These are phyloP conservation scores for Catharus minimus DNA, from an alignment of 2,113 vertebrate genomes.

Conservation along the genomic window DNA sequence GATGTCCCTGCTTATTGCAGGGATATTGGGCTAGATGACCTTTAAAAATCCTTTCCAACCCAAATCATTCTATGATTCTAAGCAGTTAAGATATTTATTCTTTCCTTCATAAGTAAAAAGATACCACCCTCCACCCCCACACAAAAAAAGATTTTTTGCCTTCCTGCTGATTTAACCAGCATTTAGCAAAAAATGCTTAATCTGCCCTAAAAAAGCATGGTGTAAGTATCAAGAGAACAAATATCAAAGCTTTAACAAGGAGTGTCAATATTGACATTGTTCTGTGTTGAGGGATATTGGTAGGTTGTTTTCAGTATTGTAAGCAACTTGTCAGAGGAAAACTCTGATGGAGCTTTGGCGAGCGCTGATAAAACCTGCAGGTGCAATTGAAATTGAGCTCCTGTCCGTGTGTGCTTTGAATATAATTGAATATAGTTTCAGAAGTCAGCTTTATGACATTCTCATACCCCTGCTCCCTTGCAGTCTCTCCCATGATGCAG, in stretches of 20 bases:
- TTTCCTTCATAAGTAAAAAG: background rate
- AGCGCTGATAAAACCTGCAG: conserved; percentile 52
- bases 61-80: background rate
- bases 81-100: background rate
- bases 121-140: rapidly evolving
- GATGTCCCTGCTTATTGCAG: background rate
- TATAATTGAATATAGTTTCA: conserved; percentile 38
- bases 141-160: background rate
- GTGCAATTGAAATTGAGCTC: conserved; percentile 54
- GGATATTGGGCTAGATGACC: background rate
- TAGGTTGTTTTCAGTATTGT: conserved; percentile 65
- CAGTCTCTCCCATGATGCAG: background rate
- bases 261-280: conserved; percentile 61
- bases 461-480: background rate
- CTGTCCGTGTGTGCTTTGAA: conserved; percentile 30
- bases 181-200: conserved; percentile 50
- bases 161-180: conserved; percentile 10
- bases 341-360: conserved; percentile 52
- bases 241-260: conserved; percentile 56
- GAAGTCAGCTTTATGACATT: conserved; percentile 32
- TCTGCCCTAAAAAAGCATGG: conserved; percentile 17
- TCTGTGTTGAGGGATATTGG: conserved; percentile 55
- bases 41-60: background rate
- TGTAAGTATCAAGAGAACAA: conserved; percentile 52
- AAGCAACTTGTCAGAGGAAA: conserved; percentile 65